Evolutionary conservation across 2,113 vertebrate genomes (phyloP).

Genomic region (Illadopsis cleaveri): DNA sequence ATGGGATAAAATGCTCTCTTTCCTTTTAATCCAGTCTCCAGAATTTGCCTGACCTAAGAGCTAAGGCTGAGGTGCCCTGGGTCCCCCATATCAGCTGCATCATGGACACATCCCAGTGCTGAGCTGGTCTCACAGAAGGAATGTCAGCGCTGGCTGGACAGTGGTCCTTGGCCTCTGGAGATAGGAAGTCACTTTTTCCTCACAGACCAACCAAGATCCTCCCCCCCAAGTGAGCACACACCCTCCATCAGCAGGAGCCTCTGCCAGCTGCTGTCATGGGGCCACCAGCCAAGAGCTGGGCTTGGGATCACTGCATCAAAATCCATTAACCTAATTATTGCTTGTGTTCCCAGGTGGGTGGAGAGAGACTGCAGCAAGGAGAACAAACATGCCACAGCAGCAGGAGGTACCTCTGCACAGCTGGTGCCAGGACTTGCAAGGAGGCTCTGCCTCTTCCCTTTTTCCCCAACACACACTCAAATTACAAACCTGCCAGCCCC

Average conservation of each 20-base stretch:
- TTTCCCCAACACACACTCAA: background rate
- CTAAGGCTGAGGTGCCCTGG: fast-evolving
- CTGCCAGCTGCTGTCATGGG: background rate
- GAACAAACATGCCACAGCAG: background rate
- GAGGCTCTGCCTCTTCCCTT: background rate
- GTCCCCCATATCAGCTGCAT: background rate
- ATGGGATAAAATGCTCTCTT: background rate
- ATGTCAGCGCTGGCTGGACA: background rate
- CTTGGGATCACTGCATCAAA: background rate
- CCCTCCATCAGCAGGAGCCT: background rate
- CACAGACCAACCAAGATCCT: background rate
- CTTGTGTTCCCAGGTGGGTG: background rate
- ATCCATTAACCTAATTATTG: background rate
- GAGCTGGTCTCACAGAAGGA: background rate
- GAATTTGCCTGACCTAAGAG: background rate
- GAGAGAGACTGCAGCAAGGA: background rate
- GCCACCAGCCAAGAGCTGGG: background rate
- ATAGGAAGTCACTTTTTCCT: background rate
- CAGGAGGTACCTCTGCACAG: fast-evolving
- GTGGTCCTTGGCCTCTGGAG: background rate
- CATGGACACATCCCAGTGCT: background rate
- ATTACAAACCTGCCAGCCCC: background rate
- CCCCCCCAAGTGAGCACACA: too few relatives aligned
- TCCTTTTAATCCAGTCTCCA: background rate
- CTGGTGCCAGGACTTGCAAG: background rate